Base-by-base conservation (phyloP, 2,888 invertebrate species). In the Drosophila engyochracea region DNA sequence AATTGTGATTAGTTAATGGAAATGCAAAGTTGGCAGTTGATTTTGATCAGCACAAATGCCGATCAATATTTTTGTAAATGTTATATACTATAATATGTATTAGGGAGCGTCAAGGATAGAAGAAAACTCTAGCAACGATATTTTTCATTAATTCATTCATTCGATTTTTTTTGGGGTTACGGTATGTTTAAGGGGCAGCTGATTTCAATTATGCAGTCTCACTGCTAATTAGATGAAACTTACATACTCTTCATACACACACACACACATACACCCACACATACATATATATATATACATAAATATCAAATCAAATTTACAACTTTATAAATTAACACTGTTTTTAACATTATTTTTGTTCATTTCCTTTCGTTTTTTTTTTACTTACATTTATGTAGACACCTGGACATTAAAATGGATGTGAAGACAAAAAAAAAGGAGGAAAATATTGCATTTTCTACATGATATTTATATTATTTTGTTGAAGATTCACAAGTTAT, bases 11-110 rank as follows among this genome's bases (percentile, higher is more conserved):
- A 55, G 37, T 44, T 12, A 28, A 49, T 33, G 35, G 41, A 59
- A 53, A 41, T 58, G 31, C 44, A 19, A 16, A 28, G 5, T 28
- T 47, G 9, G 7, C 47, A 25, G 22, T 14, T 39, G 39, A 39
- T 39, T 57, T 57, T 41, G 30, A 61, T 35, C 51, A 22, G 37
- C 33, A 47, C 19, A 28, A 33, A 52, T 58, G 54, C 60, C 60
- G 60, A 30, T 76, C 47, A 49, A 62, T 76, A 68, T 74, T 64
- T 79, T 67, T 71, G 58, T 76, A 78, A 80, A 76, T 80, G 62
- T 77, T 59, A 31, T 60, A 60, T 65, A 39, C 57, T 41, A 49
- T 65, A 19, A 58, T 35, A 35, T 35, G 25, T 28, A 35, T 37
- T 49, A 53, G 51, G 61, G 14, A 54, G 54, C 37, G 22, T 25